Evolutionary conservation across 2,113 vertebrate species (phyloP).

Genomic region (Dipodomys stephensi): DNA sequence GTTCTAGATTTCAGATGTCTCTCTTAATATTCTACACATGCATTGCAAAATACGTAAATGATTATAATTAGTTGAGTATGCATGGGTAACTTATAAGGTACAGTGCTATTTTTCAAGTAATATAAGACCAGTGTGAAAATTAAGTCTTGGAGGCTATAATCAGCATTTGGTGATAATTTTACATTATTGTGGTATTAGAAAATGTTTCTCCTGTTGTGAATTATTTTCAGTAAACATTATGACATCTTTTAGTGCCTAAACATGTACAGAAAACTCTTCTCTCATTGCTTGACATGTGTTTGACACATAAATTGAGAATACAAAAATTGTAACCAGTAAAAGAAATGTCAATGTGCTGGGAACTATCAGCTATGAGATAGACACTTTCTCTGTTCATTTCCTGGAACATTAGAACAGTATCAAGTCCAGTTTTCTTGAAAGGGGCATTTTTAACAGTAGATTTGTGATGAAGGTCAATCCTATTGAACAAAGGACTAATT

Average conservation of each 20-base stretch:
- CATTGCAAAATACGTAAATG: neutral
- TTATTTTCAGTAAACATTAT: slow-evolving; percentile 16
- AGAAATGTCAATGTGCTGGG: neutral
- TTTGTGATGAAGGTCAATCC: slow-evolving; percentile 39
- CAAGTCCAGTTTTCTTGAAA: neutral
- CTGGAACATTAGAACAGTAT: slow-evolving; percentile 14
- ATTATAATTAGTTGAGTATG: neutral
- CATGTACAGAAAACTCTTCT: neutral
- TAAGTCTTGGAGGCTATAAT: neutral
- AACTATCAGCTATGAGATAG: neutral
- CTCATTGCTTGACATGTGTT: neutral
- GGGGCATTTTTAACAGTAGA: slow-evolving; percentile 13
- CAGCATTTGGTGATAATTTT: neutral
- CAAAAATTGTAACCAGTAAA: slow-evolving; percentile 2
- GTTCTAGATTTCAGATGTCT: neutral
- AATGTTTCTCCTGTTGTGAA: neutral
- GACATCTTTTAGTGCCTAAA: neutral
- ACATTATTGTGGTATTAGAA: neutral
- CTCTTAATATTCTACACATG: neutral
- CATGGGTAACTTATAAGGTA: neutral
- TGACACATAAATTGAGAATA: neutral
- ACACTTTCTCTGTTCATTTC: neutral
- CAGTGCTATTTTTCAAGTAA: neutral
- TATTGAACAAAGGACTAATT: slow-evolving; percentile 26
- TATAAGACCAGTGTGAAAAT: neutral